Evolutionary conservation across 2,797 vertebrate genomes (phyloP).

Genomic region (Lacerta viridis): DNA sequence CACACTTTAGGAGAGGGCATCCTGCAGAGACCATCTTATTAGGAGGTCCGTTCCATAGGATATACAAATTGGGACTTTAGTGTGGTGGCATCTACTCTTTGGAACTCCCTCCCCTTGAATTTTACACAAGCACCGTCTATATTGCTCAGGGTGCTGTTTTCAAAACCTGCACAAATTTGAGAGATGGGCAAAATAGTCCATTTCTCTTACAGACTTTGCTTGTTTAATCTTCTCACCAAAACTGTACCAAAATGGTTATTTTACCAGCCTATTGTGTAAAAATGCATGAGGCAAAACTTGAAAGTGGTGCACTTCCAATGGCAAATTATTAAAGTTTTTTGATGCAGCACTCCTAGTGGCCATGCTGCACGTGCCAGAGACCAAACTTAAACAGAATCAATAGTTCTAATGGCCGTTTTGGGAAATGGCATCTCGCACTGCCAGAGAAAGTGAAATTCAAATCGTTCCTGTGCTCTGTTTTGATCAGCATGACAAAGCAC

Average conservation of each 20-base stretch:
- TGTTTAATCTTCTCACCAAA: neutral
- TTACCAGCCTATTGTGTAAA: neutral
- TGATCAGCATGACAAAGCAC: neutral
- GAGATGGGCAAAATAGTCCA: neutral
- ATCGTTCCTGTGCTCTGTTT: neutral
- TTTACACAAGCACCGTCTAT: no score
- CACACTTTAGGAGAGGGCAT: no score
- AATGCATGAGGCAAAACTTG: neutral
- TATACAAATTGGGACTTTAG: no score
- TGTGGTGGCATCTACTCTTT: no score
- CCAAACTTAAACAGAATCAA: neutral
- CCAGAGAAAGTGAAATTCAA: neutral
- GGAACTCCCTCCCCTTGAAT: no score
- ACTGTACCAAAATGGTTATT: neutral
- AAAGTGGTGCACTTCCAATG: neutral
- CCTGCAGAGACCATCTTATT: no score
- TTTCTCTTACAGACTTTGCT: neutral
- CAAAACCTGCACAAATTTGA: neutral
- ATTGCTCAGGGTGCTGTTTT: neutral
- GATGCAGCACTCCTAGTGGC: neutral
- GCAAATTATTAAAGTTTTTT: neutral
- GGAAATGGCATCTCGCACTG: neutral
- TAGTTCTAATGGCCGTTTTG: neutral
- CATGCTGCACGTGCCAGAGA: neutral
- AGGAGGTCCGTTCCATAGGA: no score